Percentiles rank a stretch among this genome's conserved stretches.
phyloP scores from a whole-genome alignment of 2,113 vertebrate species.

The Cyanoramphus novaezelandiae region DNA sequence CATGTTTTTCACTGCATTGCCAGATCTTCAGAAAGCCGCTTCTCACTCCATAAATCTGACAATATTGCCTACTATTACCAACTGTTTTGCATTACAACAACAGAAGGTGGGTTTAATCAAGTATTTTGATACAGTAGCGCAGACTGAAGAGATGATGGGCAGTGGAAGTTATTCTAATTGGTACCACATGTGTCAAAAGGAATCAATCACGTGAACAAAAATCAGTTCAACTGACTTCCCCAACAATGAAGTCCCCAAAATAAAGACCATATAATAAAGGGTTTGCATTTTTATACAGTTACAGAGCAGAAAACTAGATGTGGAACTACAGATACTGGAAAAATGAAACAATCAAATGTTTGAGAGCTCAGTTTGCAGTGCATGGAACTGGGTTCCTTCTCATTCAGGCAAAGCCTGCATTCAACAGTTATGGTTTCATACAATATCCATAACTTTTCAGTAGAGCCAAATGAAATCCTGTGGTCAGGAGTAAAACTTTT shows the following conservation, averaged over 20 bases:
- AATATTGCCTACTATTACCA: constrained; percentile 35
- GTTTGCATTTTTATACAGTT: neutral
- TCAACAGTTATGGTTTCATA: neutral
- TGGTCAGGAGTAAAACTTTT: neutral
- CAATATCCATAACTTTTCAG: neutral
- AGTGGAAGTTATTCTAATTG: constrained; percentile 46
- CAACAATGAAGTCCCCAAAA: neutral
- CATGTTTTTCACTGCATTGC: constrained; percentile 17
- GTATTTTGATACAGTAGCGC: constrained; percentile 59
- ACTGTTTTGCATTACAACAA: constrained; percentile 58
- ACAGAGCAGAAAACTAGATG: neutral
- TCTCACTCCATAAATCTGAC: constrained; percentile 67
- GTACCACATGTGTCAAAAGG: constrained; percentile 53
- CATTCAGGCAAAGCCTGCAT: neutral
- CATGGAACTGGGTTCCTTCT: neutral
- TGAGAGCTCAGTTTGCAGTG: neutral
- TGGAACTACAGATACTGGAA: neutral
- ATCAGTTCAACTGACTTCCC: neutral
- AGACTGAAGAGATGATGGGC: constrained; percentile 40
- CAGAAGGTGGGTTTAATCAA: constrained; percentile 55
- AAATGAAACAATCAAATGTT: neutral
- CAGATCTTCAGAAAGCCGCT: constrained; percentile 52
- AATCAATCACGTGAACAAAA: constrained; percentile 18
- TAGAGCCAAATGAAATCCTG: neutral
- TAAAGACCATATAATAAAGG: neutral